A percentile compares a stretch with the other conserved stretches of the same genome.
These are phyloP conservation scores for Oppia nitens DNA, from an alignment of 1,140 invertebrate species.

Conservation along the genomic window DNA sequence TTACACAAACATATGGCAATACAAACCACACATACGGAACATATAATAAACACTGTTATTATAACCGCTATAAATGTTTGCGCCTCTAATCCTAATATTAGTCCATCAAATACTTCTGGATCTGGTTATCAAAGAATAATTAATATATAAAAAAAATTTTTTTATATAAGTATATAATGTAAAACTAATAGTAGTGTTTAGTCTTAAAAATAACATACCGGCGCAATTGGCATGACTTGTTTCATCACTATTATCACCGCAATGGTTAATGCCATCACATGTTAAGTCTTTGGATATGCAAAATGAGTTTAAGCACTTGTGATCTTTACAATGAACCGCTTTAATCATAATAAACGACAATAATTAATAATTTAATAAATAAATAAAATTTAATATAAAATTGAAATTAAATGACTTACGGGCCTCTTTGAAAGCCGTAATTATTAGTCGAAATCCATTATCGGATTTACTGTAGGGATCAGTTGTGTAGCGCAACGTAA, in stretches of 20 bases:
- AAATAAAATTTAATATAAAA: background rate
- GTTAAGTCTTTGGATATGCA: conserved; percentile 72
- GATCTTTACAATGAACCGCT: conserved; percentile 6
- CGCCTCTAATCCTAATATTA: conserved; percentile 51
- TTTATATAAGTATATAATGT: no score
- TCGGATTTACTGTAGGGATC: conserved; percentile 74
- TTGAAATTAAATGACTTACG: conserved; percentile 16
- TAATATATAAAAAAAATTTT: no score
- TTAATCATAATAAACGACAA: background rate
- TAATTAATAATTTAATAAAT: background rate
- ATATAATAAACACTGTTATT: conserved; percentile 44
- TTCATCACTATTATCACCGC: conserved; percentile 79
- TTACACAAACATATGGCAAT: conserved; percentile 54
- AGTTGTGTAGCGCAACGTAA: conserved; percentile 80
- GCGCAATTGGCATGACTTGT: conserved; percentile 51
- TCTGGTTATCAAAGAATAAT: no score
- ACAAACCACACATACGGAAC: conserved; percentile 43
- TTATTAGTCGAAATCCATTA: conserved; percentile 79
- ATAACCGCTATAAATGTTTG: conserved; percentile 53
- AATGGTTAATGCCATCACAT: conserved; percentile 78
- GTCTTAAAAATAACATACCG: conserved; percentile 45
- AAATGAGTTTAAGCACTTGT: conserved; percentile 61
- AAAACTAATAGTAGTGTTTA: no score
- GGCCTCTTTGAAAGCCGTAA: conserved; percentile 79
- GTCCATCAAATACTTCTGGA: conserved; percentile 44